phyloP scores from a whole-genome alignment of 2,797 vertebrate species.

The Phrynocephalus guinanensis region DNA sequence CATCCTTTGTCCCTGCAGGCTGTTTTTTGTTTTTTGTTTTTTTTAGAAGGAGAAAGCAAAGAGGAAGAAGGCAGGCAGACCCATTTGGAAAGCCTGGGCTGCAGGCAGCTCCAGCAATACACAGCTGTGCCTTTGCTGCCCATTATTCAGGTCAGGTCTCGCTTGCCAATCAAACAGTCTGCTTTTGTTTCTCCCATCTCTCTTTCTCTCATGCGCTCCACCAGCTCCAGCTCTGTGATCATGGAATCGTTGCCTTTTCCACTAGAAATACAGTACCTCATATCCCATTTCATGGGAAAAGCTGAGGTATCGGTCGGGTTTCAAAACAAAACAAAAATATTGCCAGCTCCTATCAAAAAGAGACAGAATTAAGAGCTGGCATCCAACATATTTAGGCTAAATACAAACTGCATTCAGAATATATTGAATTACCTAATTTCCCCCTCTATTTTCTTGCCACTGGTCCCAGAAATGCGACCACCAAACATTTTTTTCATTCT shows the following conservation, averaged over 20 bases:
- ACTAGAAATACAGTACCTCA: neutral
- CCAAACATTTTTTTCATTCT: too few species aligned
- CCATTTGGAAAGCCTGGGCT: neutral
- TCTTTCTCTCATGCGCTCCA: neutral
- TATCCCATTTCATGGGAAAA: neutral
- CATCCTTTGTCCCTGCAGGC: constrained; percentile 25
- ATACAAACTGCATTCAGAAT: too few species aligned
- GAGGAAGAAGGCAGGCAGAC: neutral
- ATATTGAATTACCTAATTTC: too few species aligned
- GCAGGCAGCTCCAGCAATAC: constrained; percentile 9
- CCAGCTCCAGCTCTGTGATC: neutral
- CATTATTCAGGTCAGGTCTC: constrained; percentile 27
- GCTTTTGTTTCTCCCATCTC: neutral
- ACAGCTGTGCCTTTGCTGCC: constrained; percentile 41
- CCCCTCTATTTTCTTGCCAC: too few species aligned
- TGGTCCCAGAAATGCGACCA: too few species aligned
- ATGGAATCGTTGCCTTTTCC: neutral
- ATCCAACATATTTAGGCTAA: neutral
- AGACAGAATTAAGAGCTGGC: neutral
- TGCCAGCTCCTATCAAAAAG: too few species aligned
- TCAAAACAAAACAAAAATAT: too few species aligned
- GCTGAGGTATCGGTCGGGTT: neutral
- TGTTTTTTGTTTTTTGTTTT: neutral
- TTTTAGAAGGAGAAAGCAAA: too few species aligned
- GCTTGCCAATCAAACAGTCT: constrained; percentile 24